Evolutionary conservation across 2,888 invertebrate species (phyloP).

Genomic region (Leptodirus hochenwartii): DNA sequence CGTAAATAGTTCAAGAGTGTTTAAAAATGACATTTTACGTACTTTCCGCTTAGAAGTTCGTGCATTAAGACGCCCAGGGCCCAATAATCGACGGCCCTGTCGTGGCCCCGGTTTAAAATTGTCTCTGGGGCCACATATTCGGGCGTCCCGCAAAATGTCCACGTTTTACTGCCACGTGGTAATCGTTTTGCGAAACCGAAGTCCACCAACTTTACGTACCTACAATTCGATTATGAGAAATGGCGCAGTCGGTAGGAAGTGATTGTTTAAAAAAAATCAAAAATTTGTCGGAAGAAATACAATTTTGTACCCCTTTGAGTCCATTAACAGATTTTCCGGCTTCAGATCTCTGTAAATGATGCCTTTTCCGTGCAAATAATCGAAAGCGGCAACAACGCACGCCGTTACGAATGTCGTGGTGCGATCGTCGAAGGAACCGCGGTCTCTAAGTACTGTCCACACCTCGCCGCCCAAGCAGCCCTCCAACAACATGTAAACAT

Average conservation of each 20-base stretch:
- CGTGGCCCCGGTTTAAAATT: constrained; percentile 54
- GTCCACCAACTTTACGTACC: constrained; percentile 49
- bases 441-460: constrained; percentile 52
- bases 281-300: too few species aligned
- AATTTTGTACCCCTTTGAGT: constrained; percentile 35
- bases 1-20: too few species aligned
- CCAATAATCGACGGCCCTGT: constrained; percentile 55
- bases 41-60: constrained; percentile 50
- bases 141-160: constrained; percentile 60
- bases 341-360: constrained; percentile 46
- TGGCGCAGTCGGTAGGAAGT: too few species aligned
- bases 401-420: constrained; percentile 50
- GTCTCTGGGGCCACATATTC: constrained; percentile 43
- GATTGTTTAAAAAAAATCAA: too few species aligned
- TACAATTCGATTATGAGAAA: too few species aligned
- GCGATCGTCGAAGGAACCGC: constrained; percentile 41
- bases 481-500: constrained; percentile 55
- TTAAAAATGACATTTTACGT: constrained; percentile 23
- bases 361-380: constrained; percentile 43
- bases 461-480: constrained; percentile 55
- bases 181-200: constrained; percentile 52
- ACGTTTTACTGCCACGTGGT: constrained; percentile 44
- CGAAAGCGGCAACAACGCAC: constrained; percentile 51
- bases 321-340: constrained; percentile 50
- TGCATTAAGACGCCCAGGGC: constrained; percentile 46